A percentile compares a stretch with the other conserved stretches of the same genome.
These are phyloP conservation scores for Pollenia griseotomentosa DNA, from an alignment of 2,888 invertebrate species.

Conservation along the genomic window DNA sequence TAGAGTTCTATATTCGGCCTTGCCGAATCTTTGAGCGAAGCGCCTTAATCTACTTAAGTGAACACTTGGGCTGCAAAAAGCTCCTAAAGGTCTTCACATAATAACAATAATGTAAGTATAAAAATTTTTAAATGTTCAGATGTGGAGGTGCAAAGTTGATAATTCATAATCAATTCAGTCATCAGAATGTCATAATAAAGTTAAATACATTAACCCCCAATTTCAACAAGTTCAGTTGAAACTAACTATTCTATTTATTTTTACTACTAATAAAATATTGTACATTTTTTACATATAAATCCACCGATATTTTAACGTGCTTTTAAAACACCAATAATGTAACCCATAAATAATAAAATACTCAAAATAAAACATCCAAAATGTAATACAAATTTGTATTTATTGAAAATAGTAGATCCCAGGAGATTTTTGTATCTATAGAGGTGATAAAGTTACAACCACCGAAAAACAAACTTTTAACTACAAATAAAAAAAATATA, in stretches of 20 bases:
- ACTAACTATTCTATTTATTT: constrained; percentile 9
- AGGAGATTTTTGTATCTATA: constrained; percentile 68
- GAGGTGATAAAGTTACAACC: constrained; percentile 44
- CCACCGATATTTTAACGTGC: constrained; percentile 51
- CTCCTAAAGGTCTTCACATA: too few species aligned
- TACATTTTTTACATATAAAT: not conserved
- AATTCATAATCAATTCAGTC: too few species aligned
- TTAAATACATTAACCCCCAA: too few species aligned
- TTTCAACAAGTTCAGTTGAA: too few species aligned
- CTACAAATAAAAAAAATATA: not conserved
- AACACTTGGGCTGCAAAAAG: too few species aligned
- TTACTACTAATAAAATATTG: not conserved
- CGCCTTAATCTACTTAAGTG: too few species aligned
- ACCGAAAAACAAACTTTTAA: not conserved
- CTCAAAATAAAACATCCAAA: constrained; percentile 56
- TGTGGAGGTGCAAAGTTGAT: too few species aligned
- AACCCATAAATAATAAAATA: constrained; percentile 71
- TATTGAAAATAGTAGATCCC: constrained; percentile 81
- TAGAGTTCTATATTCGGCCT: too few species aligned
- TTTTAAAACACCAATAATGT: constrained; percentile 71
- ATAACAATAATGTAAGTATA: too few species aligned
- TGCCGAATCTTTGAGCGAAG: too few species aligned
- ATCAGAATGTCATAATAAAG: too few species aligned
- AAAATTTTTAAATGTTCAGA: too few species aligned
- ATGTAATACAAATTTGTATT: constrained; percentile 73